These are phyloP conservation scores for Cecropterus lyciades DNA, from an alignment of 1,140 invertebrate species.

Conservation along the genomic window DNA sequence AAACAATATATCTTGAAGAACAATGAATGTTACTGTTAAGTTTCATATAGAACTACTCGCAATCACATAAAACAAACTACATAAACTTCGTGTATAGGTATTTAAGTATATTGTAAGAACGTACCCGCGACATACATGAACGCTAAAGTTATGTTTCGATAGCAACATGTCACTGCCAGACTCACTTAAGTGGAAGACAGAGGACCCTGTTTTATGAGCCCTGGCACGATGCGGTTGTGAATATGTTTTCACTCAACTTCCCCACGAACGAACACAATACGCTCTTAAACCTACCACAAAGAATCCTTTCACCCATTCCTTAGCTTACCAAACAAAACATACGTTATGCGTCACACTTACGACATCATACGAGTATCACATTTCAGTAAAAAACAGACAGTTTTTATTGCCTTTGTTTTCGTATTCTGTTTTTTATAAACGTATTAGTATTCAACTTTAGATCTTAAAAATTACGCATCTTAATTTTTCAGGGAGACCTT, in stretches of 20 bases:
- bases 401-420: too few species aligned
- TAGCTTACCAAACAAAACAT: constrained; percentile 13
- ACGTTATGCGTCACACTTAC: neutral
- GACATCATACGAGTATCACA: neutral
- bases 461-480: too few species aligned
- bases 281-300: constrained; percentile 21
- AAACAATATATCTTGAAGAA: neutral
- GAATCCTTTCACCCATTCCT: constrained; percentile 9
- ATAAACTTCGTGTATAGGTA: neutral
- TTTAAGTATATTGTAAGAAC: neutral
- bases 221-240: constrained; percentile 18
- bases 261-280: constrained; percentile 29
- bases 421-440: too few species aligned
- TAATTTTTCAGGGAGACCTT: neutral
- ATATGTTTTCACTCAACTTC: constrained; percentile 29
- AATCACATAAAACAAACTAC: neutral
- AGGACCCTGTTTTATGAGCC: constrained; percentile 24
- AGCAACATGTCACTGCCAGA: constrained; percentile 4
- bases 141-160: constrained; percentile 14
- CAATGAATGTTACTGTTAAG: neutral
- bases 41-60: neutral
- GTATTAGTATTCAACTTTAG: too few species aligned
- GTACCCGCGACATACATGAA: neutral
- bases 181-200: constrained; percentile 17
- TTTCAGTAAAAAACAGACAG: too few species aligned